A percentile compares a stretch with the other conserved stretches of the same genome.
phyloP scores from a whole-genome alignment of 2,888 invertebrate genomes.

The Archips crataeganus region DNA sequence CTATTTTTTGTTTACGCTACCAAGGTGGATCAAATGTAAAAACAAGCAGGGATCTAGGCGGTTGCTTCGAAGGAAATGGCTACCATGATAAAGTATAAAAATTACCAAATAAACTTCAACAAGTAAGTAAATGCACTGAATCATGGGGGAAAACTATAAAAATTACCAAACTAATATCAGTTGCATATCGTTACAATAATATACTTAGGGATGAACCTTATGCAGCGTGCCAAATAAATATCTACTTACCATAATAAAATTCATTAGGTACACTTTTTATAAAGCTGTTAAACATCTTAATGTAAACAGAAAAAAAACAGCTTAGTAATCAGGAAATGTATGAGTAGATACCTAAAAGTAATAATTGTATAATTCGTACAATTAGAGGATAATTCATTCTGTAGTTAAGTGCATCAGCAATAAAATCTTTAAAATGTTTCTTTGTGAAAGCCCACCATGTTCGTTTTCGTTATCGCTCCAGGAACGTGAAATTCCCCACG shows the following conservation, averaged over 20 bases:
- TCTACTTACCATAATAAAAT: background rate
- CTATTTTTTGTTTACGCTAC: background rate
- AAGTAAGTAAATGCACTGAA: background rate
- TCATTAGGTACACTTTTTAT: background rate
- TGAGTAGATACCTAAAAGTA: background rate
- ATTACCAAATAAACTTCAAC: too few relatives aligned
- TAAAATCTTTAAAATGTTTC: constrained; percentile 13
- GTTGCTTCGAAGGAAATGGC: background rate
- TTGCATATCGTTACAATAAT: background rate
- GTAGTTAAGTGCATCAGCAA: constrained; percentile 20
- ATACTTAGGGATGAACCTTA: background rate
- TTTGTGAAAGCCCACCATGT: constrained; percentile 34
- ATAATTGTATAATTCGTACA: constrained; percentile 1
- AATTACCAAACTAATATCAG: too few relatives aligned
- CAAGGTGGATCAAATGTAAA: background rate
- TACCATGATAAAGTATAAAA: background rate
- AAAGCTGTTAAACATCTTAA: background rate
- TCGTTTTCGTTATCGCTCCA: constrained; percentile 29
- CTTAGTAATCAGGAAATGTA: background rate
- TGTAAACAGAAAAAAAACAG: background rate
- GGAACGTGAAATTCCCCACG: constrained; percentile 41
- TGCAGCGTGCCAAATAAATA: too few relatives aligned
- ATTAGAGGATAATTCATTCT: constrained; percentile 7
- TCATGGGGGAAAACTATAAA: background rate
- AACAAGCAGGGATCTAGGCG: background rate